Percentiles rank a stretch among this genome's conserved stretches.
These are phyloP conservation scores for Murina feae DNA, from an alignment of 2,113 vertebrate genomes.

Conservation along the genomic window DNA sequence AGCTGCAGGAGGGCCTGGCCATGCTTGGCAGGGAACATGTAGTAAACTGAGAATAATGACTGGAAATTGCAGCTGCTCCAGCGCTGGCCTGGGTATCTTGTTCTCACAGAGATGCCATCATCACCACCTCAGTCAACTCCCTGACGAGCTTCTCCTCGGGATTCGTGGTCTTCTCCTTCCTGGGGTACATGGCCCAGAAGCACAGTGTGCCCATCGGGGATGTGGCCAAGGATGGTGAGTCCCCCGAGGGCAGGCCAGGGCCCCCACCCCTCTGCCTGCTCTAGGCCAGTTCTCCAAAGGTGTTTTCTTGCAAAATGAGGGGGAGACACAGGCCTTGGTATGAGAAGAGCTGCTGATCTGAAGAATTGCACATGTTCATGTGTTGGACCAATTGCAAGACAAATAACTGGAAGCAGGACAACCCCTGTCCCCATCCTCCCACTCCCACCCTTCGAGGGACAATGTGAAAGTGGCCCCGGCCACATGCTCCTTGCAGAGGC, in stretches of 20 bases:
- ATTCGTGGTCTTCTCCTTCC: constrained; percentile 93
- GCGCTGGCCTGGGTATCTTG: neutral
- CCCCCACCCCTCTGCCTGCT: neutral
- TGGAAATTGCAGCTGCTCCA: neutral
- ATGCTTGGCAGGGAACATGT: accelerated
- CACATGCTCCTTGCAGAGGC: neutral
- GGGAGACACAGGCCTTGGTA: neutral
- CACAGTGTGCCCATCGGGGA: constrained; percentile 90
- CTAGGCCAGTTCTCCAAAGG: neutral
- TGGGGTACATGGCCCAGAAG: constrained; percentile 92
- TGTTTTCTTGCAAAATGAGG: no score
- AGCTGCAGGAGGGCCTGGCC: neutral
- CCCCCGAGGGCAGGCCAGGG: neutral
- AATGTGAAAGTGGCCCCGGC: accelerated
- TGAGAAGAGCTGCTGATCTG: accelerated
- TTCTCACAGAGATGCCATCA: constrained; percentile 87
- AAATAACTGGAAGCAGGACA: neutral
- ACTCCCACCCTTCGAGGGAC: neutral
- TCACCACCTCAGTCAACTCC: constrained; percentile 93
- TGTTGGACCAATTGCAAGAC: neutral
- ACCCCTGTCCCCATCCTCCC: accelerated
- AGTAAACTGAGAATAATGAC: neutral
- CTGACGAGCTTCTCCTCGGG: constrained; percentile 94
- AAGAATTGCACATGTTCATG: accelerated
- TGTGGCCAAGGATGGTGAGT: constrained; percentile 90